phyloP scores from a whole-genome alignment of 1,140 invertebrate genomes.

The Eupristina koningsbergeri region DNA sequence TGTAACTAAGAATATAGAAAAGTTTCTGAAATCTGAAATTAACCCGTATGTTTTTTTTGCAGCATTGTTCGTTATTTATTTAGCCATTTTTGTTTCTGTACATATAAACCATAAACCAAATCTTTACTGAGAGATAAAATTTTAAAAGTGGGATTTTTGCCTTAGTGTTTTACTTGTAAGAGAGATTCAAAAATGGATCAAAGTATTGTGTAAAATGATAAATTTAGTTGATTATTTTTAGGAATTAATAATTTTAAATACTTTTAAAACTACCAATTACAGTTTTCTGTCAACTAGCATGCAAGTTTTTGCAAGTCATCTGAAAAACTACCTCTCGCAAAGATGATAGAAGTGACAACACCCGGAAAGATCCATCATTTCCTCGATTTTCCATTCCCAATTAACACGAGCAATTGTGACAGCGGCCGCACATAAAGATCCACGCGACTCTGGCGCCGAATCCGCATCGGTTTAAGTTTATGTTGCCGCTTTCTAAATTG shows the following conservation, averaged over 20 bases:
- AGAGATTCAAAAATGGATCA: background rate
- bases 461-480: background rate
- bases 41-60: conserved; percentile 1
- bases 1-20: conserved; percentile 11
- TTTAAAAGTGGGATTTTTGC: background rate
- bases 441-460: background rate
- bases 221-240: background rate
- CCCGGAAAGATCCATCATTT: no score
- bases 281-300: no score
- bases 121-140: background rate
- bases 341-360: no score
- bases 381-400: no score
- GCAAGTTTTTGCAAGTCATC: no score
- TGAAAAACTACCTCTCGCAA: no score
- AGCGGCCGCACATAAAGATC: background rate
- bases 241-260: no score
- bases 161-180: background rate
- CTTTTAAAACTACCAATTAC: no score
- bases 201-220: background rate
- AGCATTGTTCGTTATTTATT: background rate
- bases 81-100: background rate
- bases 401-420: no score
- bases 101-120: background rate
- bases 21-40: background rate
- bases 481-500: conserved; percentile 43